Evolutionary conservation across 2,888 invertebrate species (phyloP), one percentile per base, ranked within the genome.

Genomic region (Diploptera punctata): DNA sequence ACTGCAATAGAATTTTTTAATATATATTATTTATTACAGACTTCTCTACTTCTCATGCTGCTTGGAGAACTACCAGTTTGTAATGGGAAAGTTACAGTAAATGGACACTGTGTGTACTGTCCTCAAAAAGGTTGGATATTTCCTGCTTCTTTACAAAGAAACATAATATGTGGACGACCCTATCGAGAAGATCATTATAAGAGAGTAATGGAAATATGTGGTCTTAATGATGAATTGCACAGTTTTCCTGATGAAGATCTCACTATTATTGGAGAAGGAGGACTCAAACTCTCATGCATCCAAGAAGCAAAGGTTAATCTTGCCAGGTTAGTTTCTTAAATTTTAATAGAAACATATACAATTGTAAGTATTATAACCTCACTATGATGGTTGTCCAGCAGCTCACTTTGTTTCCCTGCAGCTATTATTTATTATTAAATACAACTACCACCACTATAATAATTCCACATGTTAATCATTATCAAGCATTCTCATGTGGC

Each of bases 51-150:
- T 18, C 65, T 70, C 19, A 21, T 73, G 47, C 16, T 73, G 24
- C 19, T 73, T 43, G 73, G 73, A 13, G 73, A 73, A 67, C 31
- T 73, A 18, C n/a, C 19, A 16, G 33, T 70, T 13, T 67, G 62
- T 44, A 54, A 44, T 31, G 73, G 73, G 2, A 65, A 52, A 29
- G 67, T 73, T 18, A 52, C 49, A 13, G 60, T 73, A 18, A 70
- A 70, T 29, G 73, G 73, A 3, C 61, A 65, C 4, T 49, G 62
- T 65, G 62, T 70, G 0, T 70, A 67, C 57, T 73, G 73, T 29
- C 44, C 65, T 1, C 73, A 68, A 47, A 57, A 65, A 2, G 5
- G 54, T 5, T 73, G 73, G 73, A 43, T 70, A 18, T 62, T 70
- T 19, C 70, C 73, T 54, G 70, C 70, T 3, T 54, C 62, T n/a